A percentile compares a stretch with the other conserved stretches of the same genome.
phyloP scores from a whole-genome alignment of 2,888 invertebrate species.

The Himalopsyche kuldschensis region DNA sequence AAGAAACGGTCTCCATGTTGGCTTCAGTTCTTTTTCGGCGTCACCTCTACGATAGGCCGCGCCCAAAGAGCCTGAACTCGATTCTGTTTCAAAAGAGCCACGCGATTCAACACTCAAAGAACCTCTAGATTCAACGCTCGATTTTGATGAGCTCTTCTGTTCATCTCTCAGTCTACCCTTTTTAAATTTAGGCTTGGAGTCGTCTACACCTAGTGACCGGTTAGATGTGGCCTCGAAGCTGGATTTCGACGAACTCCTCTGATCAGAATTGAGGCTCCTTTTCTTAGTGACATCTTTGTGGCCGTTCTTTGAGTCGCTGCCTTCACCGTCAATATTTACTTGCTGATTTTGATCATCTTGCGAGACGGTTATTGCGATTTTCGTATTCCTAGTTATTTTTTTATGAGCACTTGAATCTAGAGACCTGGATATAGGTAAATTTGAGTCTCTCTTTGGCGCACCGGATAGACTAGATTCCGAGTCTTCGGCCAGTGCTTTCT shows the following conservation, averaged over 20 bases:
- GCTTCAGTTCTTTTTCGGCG: constrained; percentile 67
- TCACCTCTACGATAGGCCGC: constrained; percentile 66
- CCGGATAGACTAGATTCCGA: constrained; percentile 65
- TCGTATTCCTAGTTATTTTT: constrained; percentile 57
- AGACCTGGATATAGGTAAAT: constrained; percentile 52
- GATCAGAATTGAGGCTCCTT: constrained; percentile 51
- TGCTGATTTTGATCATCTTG: constrained; percentile 60
- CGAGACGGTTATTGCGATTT: constrained; percentile 59
- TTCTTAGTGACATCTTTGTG: constrained; percentile 54
- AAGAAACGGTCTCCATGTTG: constrained; percentile 82
- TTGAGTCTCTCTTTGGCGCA: constrained; percentile 54
- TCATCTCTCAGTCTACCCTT: constrained; percentile 53
- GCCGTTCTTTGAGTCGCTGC: constrained; percentile 50
- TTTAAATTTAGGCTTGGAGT: constrained; percentile 53
- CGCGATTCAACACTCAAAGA: constrained; percentile 70
- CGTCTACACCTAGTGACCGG: constrained; percentile 58
- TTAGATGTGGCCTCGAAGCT: constrained; percentile 61
- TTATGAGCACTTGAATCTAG: constrained; percentile 45
- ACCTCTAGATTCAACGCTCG: constrained; percentile 65
- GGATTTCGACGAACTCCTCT: constrained; percentile 62
- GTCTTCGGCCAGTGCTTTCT: constrained; percentile 57
- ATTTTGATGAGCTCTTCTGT: constrained; percentile 63
- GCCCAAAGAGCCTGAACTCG: constrained; percentile 75
- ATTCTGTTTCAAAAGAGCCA: constrained; percentile 73
- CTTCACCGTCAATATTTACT: constrained; percentile 58